Evolutionary conservation across 2,113 vertebrate species (phyloP), one percentile per base, ranked within the genome.

Genomic region (Scartelaos histophorus): DNA sequence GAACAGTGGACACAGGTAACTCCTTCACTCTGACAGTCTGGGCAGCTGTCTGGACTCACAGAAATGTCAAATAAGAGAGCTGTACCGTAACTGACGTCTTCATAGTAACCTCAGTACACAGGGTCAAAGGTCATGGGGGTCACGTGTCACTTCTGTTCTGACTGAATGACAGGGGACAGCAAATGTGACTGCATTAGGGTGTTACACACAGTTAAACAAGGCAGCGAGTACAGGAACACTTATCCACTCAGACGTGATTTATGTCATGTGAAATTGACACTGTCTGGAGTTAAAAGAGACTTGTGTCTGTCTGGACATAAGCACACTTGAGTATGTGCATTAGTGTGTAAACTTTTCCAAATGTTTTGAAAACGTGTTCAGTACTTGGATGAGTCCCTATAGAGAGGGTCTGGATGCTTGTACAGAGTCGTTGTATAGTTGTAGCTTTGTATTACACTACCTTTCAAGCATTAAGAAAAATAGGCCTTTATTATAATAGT

Each of bases 1-100:
- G 58, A 53, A 21, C 45, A 69, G 70, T 58, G 21, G 43, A 69
- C 66, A 6, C 77, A 77, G 66, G 17, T 69, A 74, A 71, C 4
- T 67, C 19, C 49, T 82, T 83, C 82, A 78, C 10, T 1, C 34
- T 69, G 49, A 65, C 10, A 16, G 51, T 43, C 29, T 46, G 4
- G 79, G 71, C 74, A 85, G 79, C 80, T 85, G 74, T 89, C 86
- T 87, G 68, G 74, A 81, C 22, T 58, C 69, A 56, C n/a, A 10
- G 7, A 43, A 43, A 57, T 69, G 38, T 29, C 49, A 61, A 73
- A 22, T 62, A 49, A 80, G 29, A n/a, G 66, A 19, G 29, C 0
- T 38, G 65, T 21, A 13, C 73, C 22, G 66, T 43, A 64, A 73
- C 49, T 73, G 75, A 73, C 38, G 15, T 75, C 49, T 53, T 49